phyloP scores from a whole-genome alignment of 2,797 vertebrate species.

The Chromis chromis region DNA sequence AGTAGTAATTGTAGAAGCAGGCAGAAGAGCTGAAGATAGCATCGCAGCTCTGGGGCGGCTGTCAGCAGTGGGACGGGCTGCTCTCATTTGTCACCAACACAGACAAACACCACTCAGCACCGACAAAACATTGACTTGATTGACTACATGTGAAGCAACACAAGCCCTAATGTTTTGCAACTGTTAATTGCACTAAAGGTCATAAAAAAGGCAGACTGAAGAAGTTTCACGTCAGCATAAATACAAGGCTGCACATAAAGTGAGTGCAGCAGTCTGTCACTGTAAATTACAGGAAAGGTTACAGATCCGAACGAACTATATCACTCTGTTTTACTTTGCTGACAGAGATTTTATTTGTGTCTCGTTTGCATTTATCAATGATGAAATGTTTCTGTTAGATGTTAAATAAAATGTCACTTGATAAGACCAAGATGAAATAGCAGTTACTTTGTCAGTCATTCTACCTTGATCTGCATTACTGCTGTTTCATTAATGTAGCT shows the following conservation, averaged over 20 bases:
- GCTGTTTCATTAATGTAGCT: neutral
- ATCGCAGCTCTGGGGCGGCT: slow-evolving; percentile 76
- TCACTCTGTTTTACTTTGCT: neutral
- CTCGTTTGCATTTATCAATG: neutral
- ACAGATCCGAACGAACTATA: neutral
- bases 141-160: slow-evolving; percentile 78
- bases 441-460: neutral
- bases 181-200: slow-evolving; percentile 75
- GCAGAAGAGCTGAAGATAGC: slow-evolving; percentile 78
- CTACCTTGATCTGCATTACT: neutral
- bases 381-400: neutral
- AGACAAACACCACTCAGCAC: slow-evolving; percentile 75
- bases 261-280: slow-evolving; percentile 6
- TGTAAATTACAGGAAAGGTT: slow-evolving; percentile 35
- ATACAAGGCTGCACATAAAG: slow-evolving; percentile 22
- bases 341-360: neutral
- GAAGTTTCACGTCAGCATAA: slow-evolving; percentile 50
- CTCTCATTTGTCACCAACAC: slow-evolving; percentile 75
- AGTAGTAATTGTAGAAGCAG: slow-evolving; percentile 79
- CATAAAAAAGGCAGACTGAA: slow-evolving; percentile 62
- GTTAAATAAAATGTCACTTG: too few relatives aligned
- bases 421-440: too few relatives aligned
- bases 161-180: slow-evolving; percentile 70
- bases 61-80: slow-evolving; percentile 68
- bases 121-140: slow-evolving; percentile 76